Evolutionary conservation across 2,797 vertebrate genomes (phyloP).

Genomic region (Lagothrix lagotricha): DNA sequence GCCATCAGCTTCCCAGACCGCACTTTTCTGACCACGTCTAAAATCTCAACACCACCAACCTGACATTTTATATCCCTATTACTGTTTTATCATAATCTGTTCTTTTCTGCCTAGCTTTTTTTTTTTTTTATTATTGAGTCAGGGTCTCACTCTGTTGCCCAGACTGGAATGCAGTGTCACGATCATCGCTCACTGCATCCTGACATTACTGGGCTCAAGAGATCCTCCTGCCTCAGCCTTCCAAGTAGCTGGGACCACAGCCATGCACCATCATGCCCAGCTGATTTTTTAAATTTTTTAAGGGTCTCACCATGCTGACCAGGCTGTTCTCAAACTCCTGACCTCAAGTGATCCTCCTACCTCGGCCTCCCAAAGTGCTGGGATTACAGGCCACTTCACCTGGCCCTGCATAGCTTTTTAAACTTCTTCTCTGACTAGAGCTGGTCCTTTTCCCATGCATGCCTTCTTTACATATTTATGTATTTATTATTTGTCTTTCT

Average conservation of each 20-base stretch:
- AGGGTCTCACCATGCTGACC: too few relatives aligned
- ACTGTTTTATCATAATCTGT: neutral
- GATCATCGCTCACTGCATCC: too few relatives aligned
- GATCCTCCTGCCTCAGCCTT: too few relatives aligned
- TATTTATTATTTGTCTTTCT: neutral
- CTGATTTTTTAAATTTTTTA: rapidly evolving
- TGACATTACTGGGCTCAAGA: too few relatives aligned
- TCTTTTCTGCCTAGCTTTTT: neutral
- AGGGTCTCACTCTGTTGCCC: too few relatives aligned
- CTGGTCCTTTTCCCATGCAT: neutral
- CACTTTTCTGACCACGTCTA: neutral
- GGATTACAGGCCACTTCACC: too few relatives aligned
- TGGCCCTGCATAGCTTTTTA: neutral
- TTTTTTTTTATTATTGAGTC: neutral
- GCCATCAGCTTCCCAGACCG: neutral
- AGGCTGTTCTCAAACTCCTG: too few relatives aligned
- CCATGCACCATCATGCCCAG: too few relatives aligned
- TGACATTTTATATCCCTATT: neutral
- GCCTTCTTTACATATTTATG: neutral
- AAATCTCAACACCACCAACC: neutral
- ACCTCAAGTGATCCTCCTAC: too few relatives aligned
- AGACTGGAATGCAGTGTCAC: too few relatives aligned
- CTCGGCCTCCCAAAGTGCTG: too few relatives aligned
- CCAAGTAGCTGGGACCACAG: too few relatives aligned
- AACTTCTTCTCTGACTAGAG: neutral